Conservation (phyloP, 1,140 invertebrate species). For the Ceratosolen fusciceps region DNA sequence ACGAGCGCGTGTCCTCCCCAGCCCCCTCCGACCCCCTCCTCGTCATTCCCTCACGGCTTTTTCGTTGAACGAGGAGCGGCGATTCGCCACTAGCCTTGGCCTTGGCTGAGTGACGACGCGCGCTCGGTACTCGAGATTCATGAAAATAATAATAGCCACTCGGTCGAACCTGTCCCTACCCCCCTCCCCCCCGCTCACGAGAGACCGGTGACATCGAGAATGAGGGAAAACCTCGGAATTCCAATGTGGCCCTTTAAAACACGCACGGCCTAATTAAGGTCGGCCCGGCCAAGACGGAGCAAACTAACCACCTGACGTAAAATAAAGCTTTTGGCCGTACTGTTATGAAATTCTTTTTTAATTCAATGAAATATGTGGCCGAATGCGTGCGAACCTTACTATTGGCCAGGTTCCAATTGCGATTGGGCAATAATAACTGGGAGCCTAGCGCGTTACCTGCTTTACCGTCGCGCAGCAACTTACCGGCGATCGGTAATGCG, state of each 20-base stretch:
- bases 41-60: background rate
- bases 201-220: background rate
- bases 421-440: no score
- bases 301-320: background rate
- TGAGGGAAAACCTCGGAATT: background rate
- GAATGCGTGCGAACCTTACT: no score
- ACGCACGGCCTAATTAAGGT: background rate
- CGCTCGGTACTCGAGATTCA: background rate
- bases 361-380: no score
- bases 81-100: background rate
- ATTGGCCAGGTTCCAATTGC: no score
- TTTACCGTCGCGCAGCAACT: conserved; percentile 5
- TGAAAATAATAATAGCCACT: background rate
- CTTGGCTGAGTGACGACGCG: background rate
- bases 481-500: background rate
- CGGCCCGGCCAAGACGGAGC: background rate
- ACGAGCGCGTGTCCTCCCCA: no score
- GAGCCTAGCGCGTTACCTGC: no score
- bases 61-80: background rate
- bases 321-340: background rate
- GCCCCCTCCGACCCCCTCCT: no score
- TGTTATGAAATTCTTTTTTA: no score
- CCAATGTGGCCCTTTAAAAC: background rate
- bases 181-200: background rate
- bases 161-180: no score